Percentiles rank a stretch among this genome's conserved stretches.
Conservation (phyloP, 2,888 invertebrate species). For the Xestoiulus laeticollis region DNA sequence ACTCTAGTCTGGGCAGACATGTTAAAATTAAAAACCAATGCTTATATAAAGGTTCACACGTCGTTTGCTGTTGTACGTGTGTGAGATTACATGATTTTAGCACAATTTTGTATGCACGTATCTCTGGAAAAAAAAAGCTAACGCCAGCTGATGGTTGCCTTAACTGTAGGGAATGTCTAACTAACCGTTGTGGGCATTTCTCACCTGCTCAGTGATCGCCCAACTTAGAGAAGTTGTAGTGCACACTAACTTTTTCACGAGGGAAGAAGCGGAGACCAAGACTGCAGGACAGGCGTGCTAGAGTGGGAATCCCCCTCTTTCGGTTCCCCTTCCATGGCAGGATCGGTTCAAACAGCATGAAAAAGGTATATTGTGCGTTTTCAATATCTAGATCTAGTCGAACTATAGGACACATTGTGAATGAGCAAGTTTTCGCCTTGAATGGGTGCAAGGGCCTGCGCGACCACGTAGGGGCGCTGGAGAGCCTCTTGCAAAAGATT, state of each 20-base stretch:
- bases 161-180: no score
- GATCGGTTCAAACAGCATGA: conserved; percentile 13
- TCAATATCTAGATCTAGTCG: background rate
- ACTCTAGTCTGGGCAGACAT: no score
- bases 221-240: background rate
- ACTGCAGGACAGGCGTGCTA: background rate
- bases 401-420: background rate
- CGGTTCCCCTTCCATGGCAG: background rate
- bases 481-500: background rate
- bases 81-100: no score
- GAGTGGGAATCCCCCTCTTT: background rate
- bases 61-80: no score
- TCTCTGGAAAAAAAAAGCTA: no score
- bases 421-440: conserved; percentile 22
- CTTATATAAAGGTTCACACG: no score
- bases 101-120: no score
- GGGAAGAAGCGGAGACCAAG: background rate
- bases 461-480: background rate
- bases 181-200: background rate
- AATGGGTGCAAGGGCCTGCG: background rate
- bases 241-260: background rate
- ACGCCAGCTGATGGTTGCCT: no score
- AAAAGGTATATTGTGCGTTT: conserved; percentile 8
- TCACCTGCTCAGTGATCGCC: background rate
- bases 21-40: no score